phyloP scores from a whole-genome alignment of 1,140 invertebrate species.

The Drosophila pallidifrons region DNA sequence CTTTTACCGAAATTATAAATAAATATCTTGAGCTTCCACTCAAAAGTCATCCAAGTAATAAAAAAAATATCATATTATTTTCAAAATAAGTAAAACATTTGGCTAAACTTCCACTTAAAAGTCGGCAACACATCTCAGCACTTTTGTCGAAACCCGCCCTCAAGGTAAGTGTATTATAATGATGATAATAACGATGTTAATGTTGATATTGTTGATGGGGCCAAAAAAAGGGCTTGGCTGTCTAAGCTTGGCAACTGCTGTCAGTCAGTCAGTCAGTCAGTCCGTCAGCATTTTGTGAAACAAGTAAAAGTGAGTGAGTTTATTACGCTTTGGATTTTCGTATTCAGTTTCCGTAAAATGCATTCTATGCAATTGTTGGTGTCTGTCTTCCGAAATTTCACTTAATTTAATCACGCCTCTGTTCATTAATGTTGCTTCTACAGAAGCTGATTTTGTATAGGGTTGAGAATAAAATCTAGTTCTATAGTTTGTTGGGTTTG shows the following conservation, averaged over 20 bases:
- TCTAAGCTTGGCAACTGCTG: not conserved
- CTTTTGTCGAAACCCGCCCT: too few relatives aligned
- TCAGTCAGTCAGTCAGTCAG: not conserved
- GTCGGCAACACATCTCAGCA: too few relatives aligned
- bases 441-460: not conserved
- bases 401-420: not conserved
- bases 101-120: too few relatives aligned
- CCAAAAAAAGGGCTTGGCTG: slow-evolving; percentile 3
- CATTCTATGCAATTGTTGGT: not conserved
- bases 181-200: slow-evolving; percentile 6
- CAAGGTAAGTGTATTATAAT: not conserved
- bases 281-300: not conserved
- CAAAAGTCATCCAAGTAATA: too few relatives aligned
- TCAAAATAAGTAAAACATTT: too few relatives aligned
- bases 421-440: not conserved
- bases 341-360: not conserved
- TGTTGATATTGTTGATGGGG: slow-evolving; percentile 9
- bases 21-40: too few relatives aligned
- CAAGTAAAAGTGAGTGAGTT: not conserved
- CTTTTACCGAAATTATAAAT: too few relatives aligned
- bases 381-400: not conserved
- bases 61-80: too few relatives aligned
- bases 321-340: not conserved
- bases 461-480: too few relatives aligned
- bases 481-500: too few relatives aligned